Percentiles rank a stretch among this genome's conserved stretches.
Evolutionary conservation across 1,140 invertebrate genomes (phyloP).

Genomic region (Uloborus diversus): DNA sequence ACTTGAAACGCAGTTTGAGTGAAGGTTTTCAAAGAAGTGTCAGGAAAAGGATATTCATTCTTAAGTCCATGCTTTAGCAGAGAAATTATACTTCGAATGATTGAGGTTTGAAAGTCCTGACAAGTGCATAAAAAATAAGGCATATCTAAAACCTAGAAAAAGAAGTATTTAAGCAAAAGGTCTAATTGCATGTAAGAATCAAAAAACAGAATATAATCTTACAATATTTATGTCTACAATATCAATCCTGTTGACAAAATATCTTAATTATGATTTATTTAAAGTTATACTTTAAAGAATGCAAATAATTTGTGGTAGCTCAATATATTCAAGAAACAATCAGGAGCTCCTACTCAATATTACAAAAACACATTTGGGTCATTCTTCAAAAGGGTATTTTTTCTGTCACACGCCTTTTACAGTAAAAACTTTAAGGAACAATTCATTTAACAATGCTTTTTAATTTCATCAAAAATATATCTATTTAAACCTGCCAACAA

Average conservation of each 20-base stretch:
- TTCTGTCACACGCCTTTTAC: too few relatives aligned
- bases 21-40: background rate
- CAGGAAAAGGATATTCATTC: slow-evolving; percentile 20
- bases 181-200: background rate
- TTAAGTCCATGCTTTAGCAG: slow-evolving; percentile 12
- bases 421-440: too few relatives aligned
- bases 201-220: slow-evolving; percentile 1
- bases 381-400: too few relatives aligned
- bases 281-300: too few relatives aligned
- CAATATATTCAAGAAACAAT: too few relatives aligned
- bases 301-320: too few relatives aligned
- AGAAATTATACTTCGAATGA: slow-evolving; percentile 7
- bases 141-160: background rate
- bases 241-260: background rate
- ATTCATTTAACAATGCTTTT: too few relatives aligned
- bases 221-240: too few relatives aligned
- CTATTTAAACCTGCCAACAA: too few relatives aligned
- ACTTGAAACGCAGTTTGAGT: background rate
- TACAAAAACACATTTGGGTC: too few relatives aligned
- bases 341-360: too few relatives aligned
- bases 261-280: background rate
- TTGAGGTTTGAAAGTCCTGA: slow-evolving; percentile 6
- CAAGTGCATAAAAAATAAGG: background rate
- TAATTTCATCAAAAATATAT: too few relatives aligned
- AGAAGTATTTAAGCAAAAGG: background rate